Percentiles rank a stretch among this genome's conserved stretches.
phyloP scores from a whole-genome alignment of 2,888 invertebrate genomes.

The Tinea trinotella region DNA sequence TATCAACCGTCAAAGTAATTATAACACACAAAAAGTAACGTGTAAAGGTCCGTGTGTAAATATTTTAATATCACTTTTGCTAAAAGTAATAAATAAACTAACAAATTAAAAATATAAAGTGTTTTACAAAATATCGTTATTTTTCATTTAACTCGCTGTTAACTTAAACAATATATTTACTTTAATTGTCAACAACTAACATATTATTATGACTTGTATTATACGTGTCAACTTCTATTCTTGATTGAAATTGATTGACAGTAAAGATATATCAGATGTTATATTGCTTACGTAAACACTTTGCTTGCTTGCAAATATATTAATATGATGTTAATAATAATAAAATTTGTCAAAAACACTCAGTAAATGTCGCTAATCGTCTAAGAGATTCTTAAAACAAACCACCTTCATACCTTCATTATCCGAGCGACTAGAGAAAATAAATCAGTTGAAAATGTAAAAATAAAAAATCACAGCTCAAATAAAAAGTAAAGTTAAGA shows the following conservation, averaged over 20 bases:
- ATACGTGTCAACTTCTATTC: no score
- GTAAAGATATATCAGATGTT: background rate
- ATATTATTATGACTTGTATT: no score
- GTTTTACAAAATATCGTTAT: constrained; percentile 56
- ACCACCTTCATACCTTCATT: background rate
- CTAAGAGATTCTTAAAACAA: constrained; percentile 11
- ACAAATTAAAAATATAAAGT: constrained; percentile 54
- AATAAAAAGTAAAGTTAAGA: background rate
- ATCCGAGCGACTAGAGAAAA: constrained; percentile 11
- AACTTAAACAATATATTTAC: no score
- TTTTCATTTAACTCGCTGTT: background rate
- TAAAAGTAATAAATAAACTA: constrained; percentile 12
- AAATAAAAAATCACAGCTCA: constrained; percentile 3
- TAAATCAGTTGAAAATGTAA: constrained; percentile 4
- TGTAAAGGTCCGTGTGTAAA: background rate
- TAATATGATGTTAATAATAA: constrained; percentile 39
- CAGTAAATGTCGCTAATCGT: constrained; percentile 21
- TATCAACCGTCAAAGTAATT: no score
- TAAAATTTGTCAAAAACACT: constrained; percentile 67
- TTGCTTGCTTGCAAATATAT: constrained; percentile 18
- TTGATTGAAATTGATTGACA: no score
- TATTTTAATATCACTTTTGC: constrained; percentile 16
- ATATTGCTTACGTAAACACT: background rate
- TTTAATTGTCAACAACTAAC: no score
- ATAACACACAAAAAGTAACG: no score